Evolutionary conservation across 2,113 vertebrate species (phyloP).

Genomic region (Pelecanus crispus): DNA sequence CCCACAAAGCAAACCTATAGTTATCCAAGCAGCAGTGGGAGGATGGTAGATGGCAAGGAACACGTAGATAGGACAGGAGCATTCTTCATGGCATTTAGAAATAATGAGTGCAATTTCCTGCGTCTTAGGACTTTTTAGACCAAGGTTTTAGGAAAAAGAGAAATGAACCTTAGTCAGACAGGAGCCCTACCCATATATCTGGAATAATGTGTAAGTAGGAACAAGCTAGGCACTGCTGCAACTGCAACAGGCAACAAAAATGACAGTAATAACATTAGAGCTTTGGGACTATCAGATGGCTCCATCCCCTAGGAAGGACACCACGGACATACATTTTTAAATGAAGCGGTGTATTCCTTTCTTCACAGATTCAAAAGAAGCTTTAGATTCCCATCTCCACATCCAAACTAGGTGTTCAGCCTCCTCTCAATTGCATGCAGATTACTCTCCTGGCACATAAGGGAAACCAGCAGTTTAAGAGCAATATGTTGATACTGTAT

Average conservation of each 20-base stretch:
- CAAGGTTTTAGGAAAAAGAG: background rate
- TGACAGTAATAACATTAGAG: background rate
- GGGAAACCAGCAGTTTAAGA: background rate
- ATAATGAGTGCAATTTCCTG: background rate
- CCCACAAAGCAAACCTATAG: background rate
- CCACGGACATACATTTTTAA: background rate
- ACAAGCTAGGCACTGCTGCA: background rate
- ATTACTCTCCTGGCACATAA: background rate
- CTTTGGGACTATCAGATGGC: background rate
- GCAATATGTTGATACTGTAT: background rate
- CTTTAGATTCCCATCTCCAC: background rate
- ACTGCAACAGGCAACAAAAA: background rate
- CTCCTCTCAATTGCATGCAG: background rate
- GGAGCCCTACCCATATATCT: background rate
- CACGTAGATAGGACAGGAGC: background rate
- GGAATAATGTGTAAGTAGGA: background rate
- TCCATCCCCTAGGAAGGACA: background rate
- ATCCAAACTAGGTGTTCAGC: background rate
- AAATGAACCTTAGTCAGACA: background rate
- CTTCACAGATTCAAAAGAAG: background rate
- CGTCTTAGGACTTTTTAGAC: background rate
- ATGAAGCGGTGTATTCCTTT: background rate
- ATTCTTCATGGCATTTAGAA: background rate
- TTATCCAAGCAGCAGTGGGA: background rate
- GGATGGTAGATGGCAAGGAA: background rate